A percentile compares a stretch with the other conserved stretches of the same genome.
phyloP scores from a whole-genome alignment of 2,888 invertebrate species.

The Drosophila antonietae region DNA sequence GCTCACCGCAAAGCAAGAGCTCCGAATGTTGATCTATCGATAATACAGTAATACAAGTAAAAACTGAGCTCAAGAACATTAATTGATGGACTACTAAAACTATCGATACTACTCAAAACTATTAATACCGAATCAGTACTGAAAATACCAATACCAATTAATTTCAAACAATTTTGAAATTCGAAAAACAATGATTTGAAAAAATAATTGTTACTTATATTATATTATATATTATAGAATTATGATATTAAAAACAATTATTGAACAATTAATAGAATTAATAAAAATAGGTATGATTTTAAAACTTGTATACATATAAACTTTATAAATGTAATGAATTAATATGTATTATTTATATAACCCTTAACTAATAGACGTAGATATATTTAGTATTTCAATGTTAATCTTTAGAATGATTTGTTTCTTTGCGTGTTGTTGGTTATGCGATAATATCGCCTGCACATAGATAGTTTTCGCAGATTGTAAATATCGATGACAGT shows the following conservation, averaged over 20 bases:
- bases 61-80: background rate
- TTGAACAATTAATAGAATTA: no score
- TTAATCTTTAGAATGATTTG: background rate
- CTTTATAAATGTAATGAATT: no score
- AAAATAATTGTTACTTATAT: no score
- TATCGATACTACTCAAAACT: background rate
- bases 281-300: no score
- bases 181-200: background rate
- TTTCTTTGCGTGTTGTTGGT: background rate
- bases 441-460: background rate
- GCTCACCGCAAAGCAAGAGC: slow-evolving; percentile 13
- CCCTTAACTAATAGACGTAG: no score
- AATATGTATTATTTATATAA: no score
- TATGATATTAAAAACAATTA: no score
- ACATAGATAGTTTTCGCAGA: background rate
- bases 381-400: background rate
- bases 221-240: no score
- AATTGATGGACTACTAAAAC: background rate
- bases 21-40: slow-evolving; percentile 42
- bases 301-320: no score
- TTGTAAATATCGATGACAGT: slow-evolving; percentile 2
- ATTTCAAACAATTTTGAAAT: background rate
- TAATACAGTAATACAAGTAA: background rate
- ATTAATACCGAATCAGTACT: background rate
- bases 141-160: background rate